phyloP scores from a whole-genome alignment of 2,113 vertebrate species.

The Sinosuthora webbiana region DNA sequence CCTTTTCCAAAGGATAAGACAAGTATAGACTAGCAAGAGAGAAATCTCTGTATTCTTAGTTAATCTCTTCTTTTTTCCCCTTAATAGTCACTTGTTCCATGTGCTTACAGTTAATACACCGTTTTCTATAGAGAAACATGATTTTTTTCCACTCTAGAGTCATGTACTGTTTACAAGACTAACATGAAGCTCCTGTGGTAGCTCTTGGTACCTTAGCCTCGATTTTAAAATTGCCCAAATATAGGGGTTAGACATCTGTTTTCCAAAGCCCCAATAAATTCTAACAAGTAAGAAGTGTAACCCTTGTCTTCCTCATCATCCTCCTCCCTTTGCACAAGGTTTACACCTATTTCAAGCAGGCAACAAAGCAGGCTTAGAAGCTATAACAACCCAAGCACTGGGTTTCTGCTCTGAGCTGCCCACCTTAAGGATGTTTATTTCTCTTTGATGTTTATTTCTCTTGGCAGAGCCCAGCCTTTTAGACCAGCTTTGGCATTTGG shows the following conservation, averaged over 20 bases:
- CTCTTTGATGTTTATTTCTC: not conserved
- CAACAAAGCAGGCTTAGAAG: not conserved
- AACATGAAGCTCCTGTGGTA: not conserved
- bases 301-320: not conserved
- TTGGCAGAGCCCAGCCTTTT: rapidly evolving
- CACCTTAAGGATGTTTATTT: not conserved
- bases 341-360: not conserved
- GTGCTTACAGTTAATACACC: not conserved
- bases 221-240: not conserved
- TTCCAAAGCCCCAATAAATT: not conserved
- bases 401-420: not conserved
- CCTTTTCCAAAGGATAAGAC: not conserved
- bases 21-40: not conserved
- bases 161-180: not conserved
- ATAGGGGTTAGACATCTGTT: not conserved
- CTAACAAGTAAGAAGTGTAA: not conserved
- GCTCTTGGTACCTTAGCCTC: not conserved
- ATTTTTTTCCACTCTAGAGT: not conserved
- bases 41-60: not conserved
- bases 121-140: not conserved
- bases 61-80: not conserved
- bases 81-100: not conserved
- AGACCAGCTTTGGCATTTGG: not conserved
- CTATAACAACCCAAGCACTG: not conserved
- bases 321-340: not conserved